Evolutionary conservation across 2,888 invertebrate genomes (phyloP).

Genomic region (Tenthredo distinguenda): DNA sequence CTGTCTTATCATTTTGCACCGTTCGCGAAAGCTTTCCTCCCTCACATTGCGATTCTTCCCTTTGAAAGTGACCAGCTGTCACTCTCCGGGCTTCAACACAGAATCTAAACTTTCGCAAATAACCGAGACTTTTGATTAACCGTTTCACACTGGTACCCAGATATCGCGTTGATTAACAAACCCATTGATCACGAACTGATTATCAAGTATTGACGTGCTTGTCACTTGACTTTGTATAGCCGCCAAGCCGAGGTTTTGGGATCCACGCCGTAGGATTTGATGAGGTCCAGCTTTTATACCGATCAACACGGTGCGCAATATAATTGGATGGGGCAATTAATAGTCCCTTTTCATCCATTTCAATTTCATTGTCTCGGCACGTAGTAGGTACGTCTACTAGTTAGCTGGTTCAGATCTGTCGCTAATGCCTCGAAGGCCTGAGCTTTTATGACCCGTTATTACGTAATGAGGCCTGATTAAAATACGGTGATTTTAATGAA

Average conservation of each 20-base stretch:
- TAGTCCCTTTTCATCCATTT: slow-evolving; percentile 33
- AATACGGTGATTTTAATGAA: background rate
- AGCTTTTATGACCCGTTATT: background rate
- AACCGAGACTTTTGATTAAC: background rate
- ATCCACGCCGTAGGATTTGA: slow-evolving; percentile 3
- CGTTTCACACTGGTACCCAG: background rate
- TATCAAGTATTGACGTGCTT: background rate
- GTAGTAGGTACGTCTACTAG: background rate
- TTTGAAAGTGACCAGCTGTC: background rate
- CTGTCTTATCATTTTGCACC: slow-evolving; percentile 25
- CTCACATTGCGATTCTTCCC: background rate
- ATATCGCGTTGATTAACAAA: background rate
- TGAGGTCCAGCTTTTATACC: background rate
- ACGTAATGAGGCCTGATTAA: background rate
- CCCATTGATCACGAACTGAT: slow-evolving; percentile 1
- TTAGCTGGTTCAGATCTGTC: background rate
- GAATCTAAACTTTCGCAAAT: background rate
- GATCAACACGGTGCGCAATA: background rate
- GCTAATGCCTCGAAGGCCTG: background rate
- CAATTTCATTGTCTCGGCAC: slow-evolving; percentile 45
- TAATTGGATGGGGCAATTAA: slow-evolving; percentile 29
- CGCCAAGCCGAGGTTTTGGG: background rate
- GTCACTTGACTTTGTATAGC: background rate
- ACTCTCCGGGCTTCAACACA: background rate
- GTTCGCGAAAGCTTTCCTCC: background rate